These are phyloP conservation scores for Drosophila bocqueti DNA, from an alignment of 1,140 invertebrate species.

Conservation along the genomic window DNA sequence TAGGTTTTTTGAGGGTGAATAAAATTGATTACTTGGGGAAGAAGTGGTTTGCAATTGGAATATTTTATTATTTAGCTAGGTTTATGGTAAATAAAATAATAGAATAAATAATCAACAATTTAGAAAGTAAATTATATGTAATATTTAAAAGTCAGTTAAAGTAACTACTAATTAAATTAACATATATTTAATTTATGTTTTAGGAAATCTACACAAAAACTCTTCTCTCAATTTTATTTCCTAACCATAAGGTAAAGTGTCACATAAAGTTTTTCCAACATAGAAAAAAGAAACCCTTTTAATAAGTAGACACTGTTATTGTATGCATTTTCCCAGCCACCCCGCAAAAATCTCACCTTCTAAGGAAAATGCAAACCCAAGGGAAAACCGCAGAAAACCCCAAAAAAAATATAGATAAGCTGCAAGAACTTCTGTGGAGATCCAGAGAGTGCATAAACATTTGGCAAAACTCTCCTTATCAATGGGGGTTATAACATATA, in stretches of 20 bases:
- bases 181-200: too few relatives aligned
- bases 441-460: slow-evolving; percentile 54
- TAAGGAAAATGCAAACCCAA: not conserved
- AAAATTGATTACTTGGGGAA: not conserved
- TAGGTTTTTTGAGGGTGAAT: not conserved
- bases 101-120: not conserved
- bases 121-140: not conserved
- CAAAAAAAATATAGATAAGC: slow-evolving; percentile 39
- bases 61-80: not conserved
- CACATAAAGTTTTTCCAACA: not conserved
- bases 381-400: not conserved
- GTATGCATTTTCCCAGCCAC: slow-evolving; percentile 13
- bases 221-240: not conserved
- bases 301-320: slow-evolving; percentile 1
- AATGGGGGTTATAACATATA: slow-evolving; percentile 33
- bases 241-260: not conserved
- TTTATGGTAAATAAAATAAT: not conserved
- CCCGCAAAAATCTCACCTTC: slow-evolving; percentile 8
- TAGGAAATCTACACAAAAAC: not conserved
- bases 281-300: not conserved
- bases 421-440: slow-evolving; percentile 30
- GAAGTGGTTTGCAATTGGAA: not conserved
- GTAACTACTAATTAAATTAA: too few relatives aligned
- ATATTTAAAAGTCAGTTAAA: not conserved
- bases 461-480: slow-evolving; percentile 33